phyloP scores from a whole-genome alignment of 1,140 invertebrate species.

The Ruditapes philippinarum region DNA sequence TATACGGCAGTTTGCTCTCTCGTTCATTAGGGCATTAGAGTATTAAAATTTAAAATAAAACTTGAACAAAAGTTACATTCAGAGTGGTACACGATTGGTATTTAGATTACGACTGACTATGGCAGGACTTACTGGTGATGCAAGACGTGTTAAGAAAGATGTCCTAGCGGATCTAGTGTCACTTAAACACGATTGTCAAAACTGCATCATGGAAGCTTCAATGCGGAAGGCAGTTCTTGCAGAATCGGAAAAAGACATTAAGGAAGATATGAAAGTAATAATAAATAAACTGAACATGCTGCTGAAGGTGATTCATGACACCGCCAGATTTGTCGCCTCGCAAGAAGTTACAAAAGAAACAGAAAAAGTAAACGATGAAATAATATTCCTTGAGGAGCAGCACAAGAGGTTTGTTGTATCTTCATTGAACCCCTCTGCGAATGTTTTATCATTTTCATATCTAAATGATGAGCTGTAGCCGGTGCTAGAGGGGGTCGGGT shows the following conservation, averaged over 20 bases:
- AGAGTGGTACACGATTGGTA: too few relatives aligned
- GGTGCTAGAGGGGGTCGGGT: too few relatives aligned
- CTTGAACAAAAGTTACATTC: too few relatives aligned
- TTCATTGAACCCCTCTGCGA: too few relatives aligned
- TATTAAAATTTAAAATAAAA: too few relatives aligned
- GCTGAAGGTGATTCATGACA: constrained; percentile 27
- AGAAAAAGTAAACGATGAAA: constrained; percentile 55
- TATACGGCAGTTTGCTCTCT: too few relatives aligned
- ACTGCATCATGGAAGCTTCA: constrained; percentile 29
- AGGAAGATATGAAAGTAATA: constrained; percentile 38
- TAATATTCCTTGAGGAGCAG: constrained; percentile 51
- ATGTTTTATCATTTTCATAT: too few relatives aligned
- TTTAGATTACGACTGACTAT: too few relatives aligned
- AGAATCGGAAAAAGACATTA: constrained; percentile 42
- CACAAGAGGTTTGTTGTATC: constrained; percentile 62
- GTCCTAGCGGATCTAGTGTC: constrained; percentile 44
- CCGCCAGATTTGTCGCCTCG: background rate
- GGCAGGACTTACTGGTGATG: constrained; percentile 33
- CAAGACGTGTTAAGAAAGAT: constrained; percentile 36
- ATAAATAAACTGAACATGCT: constrained; percentile 18
- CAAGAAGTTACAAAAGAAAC: constrained; percentile 17
- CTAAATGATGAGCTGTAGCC: too few relatives aligned
- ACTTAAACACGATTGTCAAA: constrained; percentile 25
- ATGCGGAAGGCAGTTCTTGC: constrained; percentile 49
- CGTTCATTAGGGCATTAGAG: too few relatives aligned